Base-by-base conservation (phyloP, 30 jellyfish, hydroid and myxozoan genomes). In the Catostylus mosaicus region DNA sequence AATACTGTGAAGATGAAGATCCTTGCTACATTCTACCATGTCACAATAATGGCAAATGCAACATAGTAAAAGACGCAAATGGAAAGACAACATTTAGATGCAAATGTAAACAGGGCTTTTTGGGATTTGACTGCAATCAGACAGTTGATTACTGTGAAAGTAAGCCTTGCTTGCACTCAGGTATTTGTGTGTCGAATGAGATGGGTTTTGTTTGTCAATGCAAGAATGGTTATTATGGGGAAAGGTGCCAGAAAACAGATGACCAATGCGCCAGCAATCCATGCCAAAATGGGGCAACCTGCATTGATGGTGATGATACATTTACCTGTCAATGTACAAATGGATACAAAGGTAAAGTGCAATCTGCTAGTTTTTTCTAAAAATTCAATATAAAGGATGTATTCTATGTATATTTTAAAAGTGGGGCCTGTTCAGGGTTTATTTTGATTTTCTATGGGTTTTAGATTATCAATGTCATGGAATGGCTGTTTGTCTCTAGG, bases 1-100 rank as follows among this genome's bases (percentile, higher is more conserved):
- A 73, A 31, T 95, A 83, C 75, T 95, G 99, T 66, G 85, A 88
- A 51, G 54, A 74, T 47, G 99, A 95, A 85, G 97, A 95, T 48
- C 99, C 97, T 0, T 95, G 99, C 66, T 84, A 26, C 43, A 68
- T 54, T 31, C 75, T 66, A 7, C 99, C 99, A 1, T 95, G 99
- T 62, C 30, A 71, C 11, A 80, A 88, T 74, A 74, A 75, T 66
- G 99, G 96, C 3, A 40, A 48, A 50, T 92, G 98, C 86, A 20
- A 66, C 32, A 40, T 77, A 3, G 95, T 78, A 30, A 74, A 33
- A 27, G 84, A 47, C 73, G 76, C 63, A 30, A 47, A 63, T 50
- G 96, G 89, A 3, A 51, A 37, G 45, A 66, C 66, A n/a, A 78
- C 75, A 36, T 89, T 89, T 68, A 36, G 80, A 33, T 95, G 99